These are phyloP conservation scores for Amblyopsis rosae DNA, from an alignment of 2,113 vertebrate species.

Conservation along the genomic window DNA sequence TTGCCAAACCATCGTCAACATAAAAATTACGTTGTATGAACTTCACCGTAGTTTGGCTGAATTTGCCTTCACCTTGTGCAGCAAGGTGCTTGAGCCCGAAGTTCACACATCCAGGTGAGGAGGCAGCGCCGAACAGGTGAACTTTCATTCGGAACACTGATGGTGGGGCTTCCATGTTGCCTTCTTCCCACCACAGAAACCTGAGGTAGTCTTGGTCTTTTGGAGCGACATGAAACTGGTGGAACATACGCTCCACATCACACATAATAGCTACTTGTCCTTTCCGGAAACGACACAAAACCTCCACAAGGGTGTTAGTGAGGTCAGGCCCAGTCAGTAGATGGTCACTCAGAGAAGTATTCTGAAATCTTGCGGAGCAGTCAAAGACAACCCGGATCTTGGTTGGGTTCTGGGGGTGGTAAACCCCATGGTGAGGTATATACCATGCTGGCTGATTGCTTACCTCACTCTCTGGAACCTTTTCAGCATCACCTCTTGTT, in stretches of 20 bases:
- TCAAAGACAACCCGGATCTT: constrained; percentile 17
- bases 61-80: constrained; percentile 10
- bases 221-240: constrained; percentile 29
- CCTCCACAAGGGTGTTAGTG: constrained; percentile 12
- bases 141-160: constrained; percentile 3
- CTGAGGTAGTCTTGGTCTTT: constrained; percentile 19
- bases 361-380: constrained; percentile 16
- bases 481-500: not conserved
- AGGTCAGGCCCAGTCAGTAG: constrained; percentile 15
- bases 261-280: constrained; percentile 18
- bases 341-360: constrained; percentile 20
- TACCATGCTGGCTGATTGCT: constrained; percentile 21
- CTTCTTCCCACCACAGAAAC: constrained; percentile 26
- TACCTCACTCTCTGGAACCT: constrained; percentile 1
- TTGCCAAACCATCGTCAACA: constrained; percentile 11
- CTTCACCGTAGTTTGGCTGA: constrained; percentile 11
- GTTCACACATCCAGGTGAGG: constrained; percentile 8
- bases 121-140: constrained; percentile 21
- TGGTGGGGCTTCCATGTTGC: not conserved
- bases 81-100: constrained; percentile 22
- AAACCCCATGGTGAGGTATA: constrained; percentile 23
- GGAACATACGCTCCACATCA: constrained; percentile 16
- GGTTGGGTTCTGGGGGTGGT: constrained; percentile 8
- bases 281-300: constrained; percentile 16
- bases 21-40: constrained; percentile 16